These are phyloP conservation scores for Chrysomela aeneicollis DNA, from an alignment of 2,888 invertebrate species.

Conservation along the genomic window DNA sequence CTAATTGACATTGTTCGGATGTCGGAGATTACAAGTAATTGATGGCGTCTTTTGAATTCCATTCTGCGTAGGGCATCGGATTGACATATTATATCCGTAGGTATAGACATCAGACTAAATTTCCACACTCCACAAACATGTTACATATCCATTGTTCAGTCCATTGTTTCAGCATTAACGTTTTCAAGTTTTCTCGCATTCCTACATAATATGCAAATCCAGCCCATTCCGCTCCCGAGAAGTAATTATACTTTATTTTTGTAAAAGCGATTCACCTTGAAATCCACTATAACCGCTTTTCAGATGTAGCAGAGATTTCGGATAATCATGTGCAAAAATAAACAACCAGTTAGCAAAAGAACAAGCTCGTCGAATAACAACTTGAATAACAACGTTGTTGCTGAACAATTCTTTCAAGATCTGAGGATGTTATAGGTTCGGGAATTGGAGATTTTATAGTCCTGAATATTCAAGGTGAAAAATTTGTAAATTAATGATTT, in stretches of 20 bases:
- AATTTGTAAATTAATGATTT: no score
- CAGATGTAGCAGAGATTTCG: not conserved
- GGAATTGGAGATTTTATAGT: not conserved
- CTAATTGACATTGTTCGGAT: slow-evolving; percentile 16
- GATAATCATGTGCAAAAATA: not conserved
- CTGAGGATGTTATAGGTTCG: not conserved
- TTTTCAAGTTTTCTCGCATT: not conserved
- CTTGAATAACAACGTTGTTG: no score
- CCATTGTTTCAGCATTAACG: not conserved
- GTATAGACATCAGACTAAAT: no score
- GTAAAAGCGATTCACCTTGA: not conserved
- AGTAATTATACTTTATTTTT: not conserved
- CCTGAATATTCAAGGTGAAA: no score
- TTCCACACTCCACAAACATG: not conserved
- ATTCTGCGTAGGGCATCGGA: not conserved
- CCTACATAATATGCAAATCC: not conserved
- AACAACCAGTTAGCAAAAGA: not conserved
- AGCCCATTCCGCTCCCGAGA: not conserved
- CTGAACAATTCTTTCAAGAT: not conserved
- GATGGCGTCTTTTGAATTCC: not conserved
- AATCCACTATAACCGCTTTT: not conserved
- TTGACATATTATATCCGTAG: no score
- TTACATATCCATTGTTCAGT: not conserved
- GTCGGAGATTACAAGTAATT: slow-evolving; percentile 12
- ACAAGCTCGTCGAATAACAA: not conserved